These are phyloP conservation scores for Threskiornis aethiopicus DNA, from an alignment of 2,797 vertebrate species.

Conservation along the genomic window DNA sequence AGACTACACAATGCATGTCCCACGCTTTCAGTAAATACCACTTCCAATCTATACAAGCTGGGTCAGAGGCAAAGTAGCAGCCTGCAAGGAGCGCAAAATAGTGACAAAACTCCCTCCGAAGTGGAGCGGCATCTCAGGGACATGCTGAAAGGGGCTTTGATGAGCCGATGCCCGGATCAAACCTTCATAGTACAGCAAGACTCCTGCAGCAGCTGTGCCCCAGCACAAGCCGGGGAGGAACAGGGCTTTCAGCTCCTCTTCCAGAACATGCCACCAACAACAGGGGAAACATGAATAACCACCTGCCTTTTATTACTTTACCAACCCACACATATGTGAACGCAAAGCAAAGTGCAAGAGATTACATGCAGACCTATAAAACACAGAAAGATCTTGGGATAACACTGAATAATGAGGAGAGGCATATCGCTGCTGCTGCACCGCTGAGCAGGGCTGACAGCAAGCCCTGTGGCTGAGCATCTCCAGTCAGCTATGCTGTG, in stretches of 20 bases:
- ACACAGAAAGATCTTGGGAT: neutral
- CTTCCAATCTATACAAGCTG: neutral
- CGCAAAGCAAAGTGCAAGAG: neutral
- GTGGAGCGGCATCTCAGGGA: neutral
- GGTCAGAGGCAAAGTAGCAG: neutral
- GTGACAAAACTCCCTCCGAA: neutral
- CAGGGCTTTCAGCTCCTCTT: neutral
- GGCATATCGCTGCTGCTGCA: fast-evolving
- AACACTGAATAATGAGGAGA: neutral
- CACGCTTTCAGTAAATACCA: neutral
- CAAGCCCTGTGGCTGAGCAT: neutral
- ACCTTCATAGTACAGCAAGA: neutral
- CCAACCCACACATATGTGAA: neutral
- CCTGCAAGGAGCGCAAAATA: neutral
- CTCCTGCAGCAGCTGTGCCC: neutral
- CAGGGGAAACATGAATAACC: neutral
- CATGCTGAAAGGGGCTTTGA: neutral
- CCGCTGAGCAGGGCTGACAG: neutral
- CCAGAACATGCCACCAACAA: fast-evolving
- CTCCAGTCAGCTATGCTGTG: neutral
- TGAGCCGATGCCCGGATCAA: neutral
- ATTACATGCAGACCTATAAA: neutral
- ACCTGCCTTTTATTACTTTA: neutral
- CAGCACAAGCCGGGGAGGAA: neutral
- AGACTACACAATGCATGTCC: neutral